Conservation (phyloP, 2,888 invertebrate genomes). For the Chrysolina haemoptera region DNA sequence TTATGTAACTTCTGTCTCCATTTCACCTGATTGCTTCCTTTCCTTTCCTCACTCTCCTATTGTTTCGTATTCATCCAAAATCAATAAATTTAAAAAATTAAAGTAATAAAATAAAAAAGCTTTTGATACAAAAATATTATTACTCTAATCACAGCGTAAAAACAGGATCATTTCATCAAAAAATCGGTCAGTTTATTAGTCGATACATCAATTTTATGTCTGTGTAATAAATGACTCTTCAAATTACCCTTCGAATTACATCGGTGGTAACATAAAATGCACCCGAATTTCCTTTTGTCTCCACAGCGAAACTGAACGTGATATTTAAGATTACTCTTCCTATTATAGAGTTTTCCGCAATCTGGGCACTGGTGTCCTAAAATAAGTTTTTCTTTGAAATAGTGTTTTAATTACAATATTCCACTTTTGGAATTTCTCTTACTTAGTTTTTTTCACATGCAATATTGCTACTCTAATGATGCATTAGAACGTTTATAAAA, state of each 20-base stretch:
- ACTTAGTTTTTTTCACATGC: neutral
- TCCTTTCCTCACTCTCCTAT: no score
- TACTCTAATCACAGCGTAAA: neutral
- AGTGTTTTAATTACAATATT: neutral
- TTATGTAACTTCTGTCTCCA: no score
- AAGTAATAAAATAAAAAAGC: neutral
- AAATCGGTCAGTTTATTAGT: conserved; percentile 21
- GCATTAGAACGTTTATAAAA: no score
- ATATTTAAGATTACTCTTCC: conserved; percentile 36
- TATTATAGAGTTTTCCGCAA: conserved; percentile 34
- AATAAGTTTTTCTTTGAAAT: conserved; percentile 5
- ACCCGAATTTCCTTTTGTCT: conserved; percentile 47
- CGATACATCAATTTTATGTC: conserved; percentile 45
- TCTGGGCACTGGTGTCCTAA: conserved; percentile 31
- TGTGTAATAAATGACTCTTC: conserved; percentile 53
- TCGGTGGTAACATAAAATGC: conserved; percentile 49
- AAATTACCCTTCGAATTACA: conserved; percentile 55
- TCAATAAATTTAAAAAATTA: neutral
- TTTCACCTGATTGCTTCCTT: no score
- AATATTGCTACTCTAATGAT: no score
- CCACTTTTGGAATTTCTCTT: neutral
- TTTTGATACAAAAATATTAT: neutral
- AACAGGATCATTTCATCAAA: conserved; percentile 21
- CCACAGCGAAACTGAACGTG: conserved; percentile 42
- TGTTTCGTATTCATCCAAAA: no score